Base-by-base conservation (phyloP, 2,797 vertebrate species). In the Microcaecilia unicolor region DNA sequence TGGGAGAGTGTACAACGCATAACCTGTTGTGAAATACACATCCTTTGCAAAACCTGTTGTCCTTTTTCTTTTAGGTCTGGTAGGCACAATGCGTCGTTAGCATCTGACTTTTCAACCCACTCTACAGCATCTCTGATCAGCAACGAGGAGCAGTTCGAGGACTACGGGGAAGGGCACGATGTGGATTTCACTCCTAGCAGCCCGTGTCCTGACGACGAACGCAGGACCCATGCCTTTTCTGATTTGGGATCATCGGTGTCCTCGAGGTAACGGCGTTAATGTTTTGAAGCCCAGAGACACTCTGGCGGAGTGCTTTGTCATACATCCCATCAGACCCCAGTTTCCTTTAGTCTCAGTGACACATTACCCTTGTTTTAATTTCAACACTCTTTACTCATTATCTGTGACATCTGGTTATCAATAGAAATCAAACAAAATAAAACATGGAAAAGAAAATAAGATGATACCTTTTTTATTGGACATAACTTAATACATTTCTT, bases 101-200 rank as follows among this genome's bases (percentile, higher is more conserved):
- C 80, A 3, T 92, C 88, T 24, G 89, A 92, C 75, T 80, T 93
- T 13, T 97, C 91, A 3, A 89, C 89, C 1, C 92, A 83, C 44
- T 95, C 93, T 19, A 87, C 91, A 0, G 77, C 92, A 22, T 96
- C 92, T 5, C 77, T 97, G 58, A 70, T 85, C 62, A 86, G 81
- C 64, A 93, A 85, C n/a, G 93, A 98, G 80, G 93, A 96, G 41
- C 95, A 98, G 66, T 98, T 97, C 70, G 95, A 96, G 74, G 95
- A 98, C 72, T 97, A 97, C 29, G 95, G 95, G 10, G 93, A 92
- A 67, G 91, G 86, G 10, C 91, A 92, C 11, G 94, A 97, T 6
- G 84, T 83, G 21, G 93, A 98, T 64, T 96, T 84, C 66, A 73
- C 65, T 55, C 87, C 92, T 55, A 87, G 87, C 78, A 97, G 92